Evolutionary conservation across 1,140 invertebrate species (phyloP), one percentile per base, ranked within the genome.

Genomic region (Magallana ariakensis): DNA sequence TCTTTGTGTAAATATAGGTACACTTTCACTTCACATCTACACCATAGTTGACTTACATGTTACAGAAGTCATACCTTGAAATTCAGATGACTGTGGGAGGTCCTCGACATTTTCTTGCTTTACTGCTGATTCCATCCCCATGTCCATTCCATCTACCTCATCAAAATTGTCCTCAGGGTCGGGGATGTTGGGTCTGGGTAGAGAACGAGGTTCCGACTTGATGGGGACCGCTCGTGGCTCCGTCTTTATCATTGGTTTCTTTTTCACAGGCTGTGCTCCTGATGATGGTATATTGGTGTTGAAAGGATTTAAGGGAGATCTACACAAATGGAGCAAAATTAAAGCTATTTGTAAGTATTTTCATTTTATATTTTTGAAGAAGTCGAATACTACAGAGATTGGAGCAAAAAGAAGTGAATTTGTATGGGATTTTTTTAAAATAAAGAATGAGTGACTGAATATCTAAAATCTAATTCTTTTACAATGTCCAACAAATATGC

Each of bases 271-370:
- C 82, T 58, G 54, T 22, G 56, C 83, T 60, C 54, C 56, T 46
- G 83, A 56, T 26, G 75, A n/a, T 22, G 22, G 56, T 81, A 85
- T 9, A 58, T 80, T 46, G 8, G 88, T 89, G 54, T 84, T 89
- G 62, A 89, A 87, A 10, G 86, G 88, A 54, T 87, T 89, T 8
- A 82, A 84, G 53, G 86, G 88, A 22, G 88, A 89, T 22, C 88
- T 88, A 83, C 56, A 62, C 55, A 1, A 54, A 80, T 11, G 57
- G 57, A 62, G 15, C 19, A 16, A 62, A 19, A 62, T 62, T 62
- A 62, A 46, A 46, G 33, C 33, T 46, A 46, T 46, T 46, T 46
- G 33, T 3, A 46, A 46, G 33, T 46, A 4, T 0, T 46, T 46
- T 3, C 5, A 4, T 46, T 46, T 33, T 33, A 4, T 46, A 2